phyloP scores from a whole-genome alignment of 2,797 vertebrate species.

The Adrianichthys oophorus region DNA sequence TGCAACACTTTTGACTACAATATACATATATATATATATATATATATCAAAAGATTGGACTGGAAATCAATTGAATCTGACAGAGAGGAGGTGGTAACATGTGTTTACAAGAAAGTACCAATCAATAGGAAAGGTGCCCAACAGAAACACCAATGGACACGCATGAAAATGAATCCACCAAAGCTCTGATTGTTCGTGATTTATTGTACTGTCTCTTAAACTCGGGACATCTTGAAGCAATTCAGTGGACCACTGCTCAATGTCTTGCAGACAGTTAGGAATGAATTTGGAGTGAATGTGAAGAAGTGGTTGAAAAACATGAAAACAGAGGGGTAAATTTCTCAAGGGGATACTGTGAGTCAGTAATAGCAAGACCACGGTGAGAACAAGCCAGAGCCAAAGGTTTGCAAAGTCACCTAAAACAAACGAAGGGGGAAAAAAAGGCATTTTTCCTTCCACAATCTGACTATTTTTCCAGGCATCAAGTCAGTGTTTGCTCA shows the following conservation, averaged over 20 bases:
- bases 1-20: background rate
- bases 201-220: slow-evolving; percentile 26
- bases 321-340: slow-evolving; percentile 54
- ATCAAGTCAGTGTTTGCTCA: slow-evolving; percentile 8
- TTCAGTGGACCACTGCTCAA: slow-evolving; percentile 56
- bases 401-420: slow-evolving; percentile 53
- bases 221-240: slow-evolving; percentile 66
- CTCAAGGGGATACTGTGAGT: slow-evolving; percentile 62
- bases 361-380: slow-evolving; percentile 55
- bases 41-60: background rate
- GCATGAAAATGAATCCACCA: slow-evolving; percentile 14
- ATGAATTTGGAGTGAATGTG: slow-evolving; percentile 43
- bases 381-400: slow-evolving; percentile 55
- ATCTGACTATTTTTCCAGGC: slow-evolving; percentile 26
- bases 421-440: slow-evolving; percentile 17
- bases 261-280: slow-evolving; percentile 51
- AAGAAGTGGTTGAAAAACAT: slow-evolving; percentile 51
- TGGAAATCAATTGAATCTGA: background rate
- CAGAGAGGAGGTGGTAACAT: background rate
- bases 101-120: slow-evolving; percentile 4
- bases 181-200: slow-evolving; percentile 21
- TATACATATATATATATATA: too few relatives aligned
- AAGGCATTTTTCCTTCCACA: background rate
- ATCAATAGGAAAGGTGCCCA: slow-evolving; percentile 6
- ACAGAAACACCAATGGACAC: slow-evolving; percentile 9